These are phyloP conservation scores for Mohoua ochrocephala DNA, from an alignment of 2,113 vertebrate species.

Conservation along the genomic window DNA sequence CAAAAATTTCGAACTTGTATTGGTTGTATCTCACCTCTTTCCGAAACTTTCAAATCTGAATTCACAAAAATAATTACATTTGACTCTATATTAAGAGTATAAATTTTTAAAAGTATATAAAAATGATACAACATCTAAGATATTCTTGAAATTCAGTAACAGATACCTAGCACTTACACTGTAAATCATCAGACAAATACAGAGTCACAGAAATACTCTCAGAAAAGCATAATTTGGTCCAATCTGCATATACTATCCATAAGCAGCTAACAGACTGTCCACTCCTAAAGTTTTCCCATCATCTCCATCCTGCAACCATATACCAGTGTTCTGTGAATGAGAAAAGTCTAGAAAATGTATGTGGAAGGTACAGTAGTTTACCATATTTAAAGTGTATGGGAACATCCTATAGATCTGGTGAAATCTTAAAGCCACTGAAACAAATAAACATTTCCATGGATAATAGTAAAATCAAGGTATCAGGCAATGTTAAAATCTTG, in stretches of 20 bases:
- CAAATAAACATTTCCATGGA: neutral
- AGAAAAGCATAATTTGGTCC: neutral
- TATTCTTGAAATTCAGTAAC: neutral
- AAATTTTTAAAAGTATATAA: neutral
- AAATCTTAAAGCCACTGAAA: neutral
- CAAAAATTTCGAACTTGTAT: neutral
- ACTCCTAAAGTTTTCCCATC: neutral
- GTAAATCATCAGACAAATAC: neutral
- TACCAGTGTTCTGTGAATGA: neutral
- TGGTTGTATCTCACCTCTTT: neutral
- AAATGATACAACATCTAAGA: neutral
- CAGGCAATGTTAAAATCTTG: neutral
- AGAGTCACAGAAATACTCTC: neutral
- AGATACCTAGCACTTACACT: neutral
- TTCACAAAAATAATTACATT: neutral
- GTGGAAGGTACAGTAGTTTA: neutral
- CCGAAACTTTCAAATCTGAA: neutral
- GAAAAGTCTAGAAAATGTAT: neutral
- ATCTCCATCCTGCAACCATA: neutral
- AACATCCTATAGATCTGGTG: neutral
- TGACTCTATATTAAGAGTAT: neutral
- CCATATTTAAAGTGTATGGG: neutral
- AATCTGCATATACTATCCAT: neutral
- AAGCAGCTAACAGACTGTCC: neutral
- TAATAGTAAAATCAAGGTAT: neutral